Base-by-base conservation (phyloP, 2,888 invertebrate genomes). In the Cantharis rufa region DNA sequence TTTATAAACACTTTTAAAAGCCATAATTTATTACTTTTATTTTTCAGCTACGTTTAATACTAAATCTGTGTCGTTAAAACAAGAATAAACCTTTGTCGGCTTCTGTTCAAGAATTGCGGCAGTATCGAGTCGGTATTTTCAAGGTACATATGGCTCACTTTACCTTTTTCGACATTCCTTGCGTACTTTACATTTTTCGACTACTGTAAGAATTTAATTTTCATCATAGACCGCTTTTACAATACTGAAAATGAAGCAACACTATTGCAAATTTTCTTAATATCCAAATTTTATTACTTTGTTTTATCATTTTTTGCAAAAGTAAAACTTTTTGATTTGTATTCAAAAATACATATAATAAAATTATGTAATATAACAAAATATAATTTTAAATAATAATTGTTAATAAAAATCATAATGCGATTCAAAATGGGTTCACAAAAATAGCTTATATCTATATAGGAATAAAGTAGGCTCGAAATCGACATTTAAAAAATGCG, bases 201-300 rank as follows among this genome's bases (percentile, higher is more conserved):
- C 87, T 88, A 87, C 87, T 87, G 87, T 87, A 86, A 85, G 87
- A 87, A 88, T 87, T 86, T 87, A 83, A 86, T 84, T 85, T 84
- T 82, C 80, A 82, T 83, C 83, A 83, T 83, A 82, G 82, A 82
- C 81, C 64, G 21, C 64, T 66, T 66, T 66, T 21, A 1, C 24
- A 16, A 13, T 24, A 21, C 64, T 66, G 64, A 66, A 66, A 66
- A 66, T 66, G 18, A 66, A 66, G 64, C 18, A 66, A 66, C 24
- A 21, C 13, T 11, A 21, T 16, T 66, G 18, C 15, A 16, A 63
- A 48, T 48, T 48, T 48, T 7, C 1, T n/a, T 48, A n/a, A n/a
- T n/a, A n/a, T 48, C 48, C 48, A 9, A 13, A 48, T 48, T 48
- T 24, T 24, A 24, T 24, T 24, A 9, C 9, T 24, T 24, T 5